Evolutionary conservation across 2,888 invertebrate species (phyloP).

Genomic region (Yponomeuta evonymella): DNA sequence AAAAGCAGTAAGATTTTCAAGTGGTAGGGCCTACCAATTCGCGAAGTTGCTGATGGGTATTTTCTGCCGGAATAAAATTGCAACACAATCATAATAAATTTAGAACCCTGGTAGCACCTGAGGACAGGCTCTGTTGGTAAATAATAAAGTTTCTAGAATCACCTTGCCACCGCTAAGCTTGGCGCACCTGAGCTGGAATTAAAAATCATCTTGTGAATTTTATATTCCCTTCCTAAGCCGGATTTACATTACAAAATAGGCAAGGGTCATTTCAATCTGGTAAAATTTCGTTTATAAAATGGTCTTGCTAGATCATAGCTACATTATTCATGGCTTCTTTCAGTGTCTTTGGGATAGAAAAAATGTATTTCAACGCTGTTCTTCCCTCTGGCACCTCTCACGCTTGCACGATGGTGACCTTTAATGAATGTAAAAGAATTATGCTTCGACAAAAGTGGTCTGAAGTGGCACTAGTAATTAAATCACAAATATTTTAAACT

Average conservation of each 20-base stretch:
- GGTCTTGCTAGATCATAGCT: too few species aligned
- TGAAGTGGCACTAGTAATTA: too few species aligned
- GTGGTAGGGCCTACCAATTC: too few species aligned
- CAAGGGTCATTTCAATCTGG: background rate
- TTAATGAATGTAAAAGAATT: too few species aligned
- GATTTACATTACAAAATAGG: background rate
- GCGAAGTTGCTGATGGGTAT: slow-evolving; percentile 13
- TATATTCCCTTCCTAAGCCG: slow-evolving; percentile 10
- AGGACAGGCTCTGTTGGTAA: slow-evolving; percentile 18
- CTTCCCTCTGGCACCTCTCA: too few species aligned
- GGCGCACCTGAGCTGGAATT: slow-evolving; percentile 18
- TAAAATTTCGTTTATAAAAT: background rate
- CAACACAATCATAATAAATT: slow-evolving; percentile 21
- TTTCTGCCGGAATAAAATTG: slow-evolving; percentile 17
- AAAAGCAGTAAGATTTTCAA: too few species aligned
- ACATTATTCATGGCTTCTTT: too few species aligned
- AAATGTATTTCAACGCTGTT: too few species aligned
- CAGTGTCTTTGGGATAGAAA: too few species aligned
- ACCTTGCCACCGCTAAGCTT: slow-evolving; percentile 13
- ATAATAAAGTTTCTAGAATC: slow-evolving; percentile 19
- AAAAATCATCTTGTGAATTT: slow-evolving; percentile 19
- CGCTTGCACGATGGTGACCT: too few species aligned
- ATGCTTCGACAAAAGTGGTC: too few species aligned
- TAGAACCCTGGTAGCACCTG: slow-evolving; percentile 19
- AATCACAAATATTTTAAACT: too few species aligned